These are phyloP conservation scores for Gallinago undulata DNA, from an alignment of 2,113 vertebrate genomes.

Conservation along the genomic window DNA sequence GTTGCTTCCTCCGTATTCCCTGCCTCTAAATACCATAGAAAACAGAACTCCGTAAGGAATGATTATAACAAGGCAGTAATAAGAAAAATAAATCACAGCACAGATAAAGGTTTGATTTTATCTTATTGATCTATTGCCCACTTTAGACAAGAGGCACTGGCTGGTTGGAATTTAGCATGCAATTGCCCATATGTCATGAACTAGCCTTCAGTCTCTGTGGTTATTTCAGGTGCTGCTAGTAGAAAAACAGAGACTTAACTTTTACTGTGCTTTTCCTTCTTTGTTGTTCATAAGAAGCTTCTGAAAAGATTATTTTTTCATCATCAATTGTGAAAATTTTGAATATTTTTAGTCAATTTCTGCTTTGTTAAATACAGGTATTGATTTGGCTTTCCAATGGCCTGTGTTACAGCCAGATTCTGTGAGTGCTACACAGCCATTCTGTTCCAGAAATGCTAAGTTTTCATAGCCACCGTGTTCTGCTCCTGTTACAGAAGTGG, in stretches of 20 bases:
- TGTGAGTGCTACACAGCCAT: not conserved
- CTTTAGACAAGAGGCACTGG: not conserved
- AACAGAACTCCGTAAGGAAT: not conserved
- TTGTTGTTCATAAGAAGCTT: not conserved
- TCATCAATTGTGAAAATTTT: not conserved
- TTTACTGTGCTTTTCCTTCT: not conserved
- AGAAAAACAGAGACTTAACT: not conserved
- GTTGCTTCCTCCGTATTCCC: not conserved
- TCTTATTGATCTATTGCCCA: not conserved
- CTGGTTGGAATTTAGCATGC: not conserved
- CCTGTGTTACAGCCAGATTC: not conserved
- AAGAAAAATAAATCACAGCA: not conserved
- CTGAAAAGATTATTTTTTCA: not conserved
- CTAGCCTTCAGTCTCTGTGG: not conserved
- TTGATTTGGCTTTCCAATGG: not conserved
- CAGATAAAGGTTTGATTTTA: not conserved
- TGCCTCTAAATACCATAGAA: not conserved
- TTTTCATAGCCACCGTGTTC: not conserved
- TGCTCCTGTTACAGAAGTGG: not conserved
- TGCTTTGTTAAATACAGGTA: not conserved
- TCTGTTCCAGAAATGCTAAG: not conserved
- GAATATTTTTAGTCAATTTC: not conserved
- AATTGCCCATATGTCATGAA: not conserved
- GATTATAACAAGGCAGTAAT: not conserved
- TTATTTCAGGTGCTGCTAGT: constrained; percentile 12